Evolutionary conservation across 2,888 invertebrate genomes (phyloP).

Genomic region (Aromia moschata): DNA sequence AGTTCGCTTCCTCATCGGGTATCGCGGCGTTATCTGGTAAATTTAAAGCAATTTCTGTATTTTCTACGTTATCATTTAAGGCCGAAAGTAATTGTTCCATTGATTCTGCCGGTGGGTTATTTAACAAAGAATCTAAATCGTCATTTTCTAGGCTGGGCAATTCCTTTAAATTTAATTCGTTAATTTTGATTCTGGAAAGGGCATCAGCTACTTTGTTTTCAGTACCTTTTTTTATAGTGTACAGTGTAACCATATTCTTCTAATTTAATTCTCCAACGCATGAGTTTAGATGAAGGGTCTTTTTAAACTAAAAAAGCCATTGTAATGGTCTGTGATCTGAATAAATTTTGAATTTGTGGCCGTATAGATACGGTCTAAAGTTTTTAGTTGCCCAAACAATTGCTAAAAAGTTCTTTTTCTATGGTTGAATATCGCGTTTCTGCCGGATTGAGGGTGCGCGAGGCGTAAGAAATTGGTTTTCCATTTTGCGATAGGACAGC

Average conservation of each 20-base stretch:
- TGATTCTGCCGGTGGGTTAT: too few species aligned
- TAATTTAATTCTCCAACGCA: constrained; percentile 26
- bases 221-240: constrained; percentile 27
- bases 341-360: constrained; percentile 26
- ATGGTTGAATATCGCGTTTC: constrained; percentile 35
- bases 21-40: too few species aligned
- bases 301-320: constrained; percentile 18
- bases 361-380: constrained; percentile 38
- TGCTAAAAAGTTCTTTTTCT: constrained; percentile 42
- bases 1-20: too few species aligned
- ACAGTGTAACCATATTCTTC: constrained; percentile 26
- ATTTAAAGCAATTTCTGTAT: too few species aligned
- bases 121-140: too few species aligned
- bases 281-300: constrained; percentile 26
- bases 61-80: too few species aligned
- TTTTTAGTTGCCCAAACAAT: constrained; percentile 40
- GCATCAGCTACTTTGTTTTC: constrained; percentile 32
- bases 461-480: constrained; percentile 37
- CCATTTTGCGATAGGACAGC: constrained; percentile 42
- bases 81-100: too few species aligned
- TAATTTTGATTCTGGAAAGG: constrained; percentile 25
- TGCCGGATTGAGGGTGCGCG: constrained; percentile 27
- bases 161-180: too few species aligned
- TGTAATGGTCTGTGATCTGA: constrained; percentile 30
- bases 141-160: too few species aligned